Base-by-base conservation (phyloP, 2,888 invertebrate species). In the Silvanus unidentatus region DNA sequence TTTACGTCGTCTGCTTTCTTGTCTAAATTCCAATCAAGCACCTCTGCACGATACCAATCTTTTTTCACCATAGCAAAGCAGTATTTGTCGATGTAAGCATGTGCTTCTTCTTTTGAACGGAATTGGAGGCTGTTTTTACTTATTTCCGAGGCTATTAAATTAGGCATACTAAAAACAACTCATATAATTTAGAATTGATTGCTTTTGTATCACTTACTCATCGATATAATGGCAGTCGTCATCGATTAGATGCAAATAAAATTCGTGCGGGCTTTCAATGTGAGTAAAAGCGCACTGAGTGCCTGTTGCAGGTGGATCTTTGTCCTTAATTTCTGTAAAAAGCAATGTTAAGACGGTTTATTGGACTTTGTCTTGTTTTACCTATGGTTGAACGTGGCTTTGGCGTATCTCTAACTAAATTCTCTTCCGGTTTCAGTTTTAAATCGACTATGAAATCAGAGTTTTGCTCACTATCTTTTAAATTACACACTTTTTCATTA, bases 211-310 rank as follows among this genome's bases (percentile, higher is more conserved):
- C 2, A 8, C 44, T 38, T 27, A 47, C 47, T 13, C 15, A 15
- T 47, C 44, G 1, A 47, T 38, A n/a, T 41, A 37, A 39, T 40
- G 22, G 1, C 40, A 36, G 28, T 43, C 47, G 5, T 53, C 49
- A 36, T 52, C 52, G 11, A 52, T 36, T 16, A 56, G 30, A 43
- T 59, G 60, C n/a, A 63, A 44, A 43, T 63, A 63, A 49, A 63
- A 63, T 43, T 63, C 63, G 3, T 38, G 40, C 1, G 61, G 63
- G 0, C 58, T 55, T 10, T 49, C 58, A 6, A 62, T 49, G 40
- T 60, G 57, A 38, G 57, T 52, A 38, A 62, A 52, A 5, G 49
- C 46, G 43, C 60, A 61, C 9, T 45, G 29, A 10, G 42, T 44
- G 2, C 48, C 49, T 10, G 36, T 12, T 28, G 9, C n/a, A 3